Evolutionary conservation across 2,888 invertebrate species (phyloP).

Genomic region (Nomada ferruginata): DNA sequence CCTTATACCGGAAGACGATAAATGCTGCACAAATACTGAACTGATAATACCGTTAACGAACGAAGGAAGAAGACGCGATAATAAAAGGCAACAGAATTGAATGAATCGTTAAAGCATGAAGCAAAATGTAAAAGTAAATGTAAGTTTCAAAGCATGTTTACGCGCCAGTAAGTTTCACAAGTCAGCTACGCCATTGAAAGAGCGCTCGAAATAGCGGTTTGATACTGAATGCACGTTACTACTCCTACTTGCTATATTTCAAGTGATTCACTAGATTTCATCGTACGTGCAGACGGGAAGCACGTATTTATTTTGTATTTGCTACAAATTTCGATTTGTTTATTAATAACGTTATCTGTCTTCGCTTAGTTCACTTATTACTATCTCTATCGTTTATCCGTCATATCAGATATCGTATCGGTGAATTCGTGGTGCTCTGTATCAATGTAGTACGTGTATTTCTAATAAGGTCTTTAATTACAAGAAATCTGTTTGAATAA

Average conservation of each 20-base stretch:
- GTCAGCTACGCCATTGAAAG: constrained; percentile 54
- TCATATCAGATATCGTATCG: constrained; percentile 46
- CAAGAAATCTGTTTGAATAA: constrained; percentile 10
- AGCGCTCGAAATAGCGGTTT: constrained; percentile 59
- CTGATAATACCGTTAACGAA: not conserved
- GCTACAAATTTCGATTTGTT: constrained; percentile 28
- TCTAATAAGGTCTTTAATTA: constrained; percentile 12
- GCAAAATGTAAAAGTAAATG: constrained; percentile 14
- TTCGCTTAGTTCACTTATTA: constrained; percentile 17
- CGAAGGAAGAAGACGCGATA: not conserved
- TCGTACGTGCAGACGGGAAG: constrained; percentile 44
- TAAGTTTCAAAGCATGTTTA: constrained; percentile 30
- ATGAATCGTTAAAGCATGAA: not conserved
- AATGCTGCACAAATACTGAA: constrained; percentile 15
- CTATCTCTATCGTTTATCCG: constrained; percentile 25
- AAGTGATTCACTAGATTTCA: constrained; percentile 45
- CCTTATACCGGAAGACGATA: constrained; percentile 41
- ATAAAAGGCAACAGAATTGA: not conserved
- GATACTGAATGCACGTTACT: constrained; percentile 54
- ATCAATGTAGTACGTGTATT: constrained; percentile 12
- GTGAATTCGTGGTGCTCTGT: constrained; percentile 7
- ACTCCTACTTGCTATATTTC: constrained; percentile 39
- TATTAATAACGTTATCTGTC: constrained; percentile 24
- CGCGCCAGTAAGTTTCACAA: constrained; percentile 51
- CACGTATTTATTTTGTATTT: constrained; percentile 52